Evolutionary conservation across 2,888 invertebrate genomes (phyloP).

Genomic region (Orthosia cruda): DNA sequence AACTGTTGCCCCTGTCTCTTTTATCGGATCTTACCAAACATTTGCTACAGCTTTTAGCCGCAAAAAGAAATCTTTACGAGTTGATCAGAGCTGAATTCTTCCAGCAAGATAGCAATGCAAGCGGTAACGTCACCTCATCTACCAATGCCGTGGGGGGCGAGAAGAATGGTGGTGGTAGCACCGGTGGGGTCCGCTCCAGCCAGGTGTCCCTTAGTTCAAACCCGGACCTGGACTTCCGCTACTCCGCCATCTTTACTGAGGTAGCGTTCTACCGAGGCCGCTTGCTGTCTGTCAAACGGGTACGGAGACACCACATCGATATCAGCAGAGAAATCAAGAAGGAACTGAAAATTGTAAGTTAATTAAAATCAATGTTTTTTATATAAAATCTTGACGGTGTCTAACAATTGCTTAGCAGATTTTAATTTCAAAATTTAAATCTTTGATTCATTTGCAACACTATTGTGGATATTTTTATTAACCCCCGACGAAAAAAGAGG

Average conservation of each 20-base stretch:
- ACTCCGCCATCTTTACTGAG: conserved; percentile 97
- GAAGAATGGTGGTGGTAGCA: conserved; percentile 82
- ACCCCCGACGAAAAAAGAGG: too few species aligned
- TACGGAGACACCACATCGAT: conserved; percentile 96
- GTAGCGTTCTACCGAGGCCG: conserved; percentile 97
- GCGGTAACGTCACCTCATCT: conserved; percentile 96
- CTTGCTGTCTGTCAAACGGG: conserved; percentile 96
- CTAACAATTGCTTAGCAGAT: too few species aligned
- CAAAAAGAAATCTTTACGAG: conserved; percentile 67
- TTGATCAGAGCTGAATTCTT: conserved; percentile 91
- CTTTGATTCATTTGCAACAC: too few species aligned
- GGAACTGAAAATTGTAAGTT: conserved; percentile 96
- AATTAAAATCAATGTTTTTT: too few species aligned
- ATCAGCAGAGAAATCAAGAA: conserved; percentile 98
- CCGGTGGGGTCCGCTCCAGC: conserved; percentile 94
- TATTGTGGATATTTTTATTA: too few species aligned
- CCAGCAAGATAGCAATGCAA: conserved; percentile 92
- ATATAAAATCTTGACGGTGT: too few species aligned
- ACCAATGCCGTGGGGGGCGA: conserved; percentile 93
- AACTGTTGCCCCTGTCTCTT: neutral
- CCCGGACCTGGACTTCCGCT: conserved; percentile 97
- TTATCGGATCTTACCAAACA: neutral
- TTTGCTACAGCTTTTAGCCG: neutral
- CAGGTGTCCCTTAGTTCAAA: conserved; percentile 98
- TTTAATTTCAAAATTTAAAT: too few species aligned